Percentiles rank a stretch among this genome's conserved stretches.
Evolutionary conservation across 2,888 invertebrate species (phyloP).

Genomic region (Poecilobothrus nobilitatus): DNA sequence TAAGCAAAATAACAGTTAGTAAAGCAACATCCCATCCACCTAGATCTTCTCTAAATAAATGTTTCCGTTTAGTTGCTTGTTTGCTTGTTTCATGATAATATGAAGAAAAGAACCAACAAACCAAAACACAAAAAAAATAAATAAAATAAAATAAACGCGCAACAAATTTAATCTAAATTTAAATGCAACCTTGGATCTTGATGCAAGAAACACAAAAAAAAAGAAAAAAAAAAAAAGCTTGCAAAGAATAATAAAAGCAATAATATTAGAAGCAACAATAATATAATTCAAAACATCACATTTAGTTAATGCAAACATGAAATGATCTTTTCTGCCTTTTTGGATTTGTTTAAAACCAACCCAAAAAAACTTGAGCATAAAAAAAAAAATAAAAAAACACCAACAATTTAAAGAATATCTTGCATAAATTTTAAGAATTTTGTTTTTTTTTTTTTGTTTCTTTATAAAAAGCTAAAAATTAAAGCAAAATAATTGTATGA

Average conservation of each 20-base stretch:
- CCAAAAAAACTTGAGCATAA: neutral
- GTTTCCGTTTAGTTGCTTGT: neutral
- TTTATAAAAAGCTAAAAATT: neutral
- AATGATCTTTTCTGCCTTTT: neutral
- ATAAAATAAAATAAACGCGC: neutral
- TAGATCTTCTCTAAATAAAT: slow-evolving; percentile 6
- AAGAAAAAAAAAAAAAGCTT: neutral
- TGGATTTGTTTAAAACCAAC: neutral
- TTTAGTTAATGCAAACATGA: neutral
- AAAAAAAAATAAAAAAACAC: neutral
- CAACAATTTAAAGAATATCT: neutral
- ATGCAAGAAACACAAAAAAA: neutral
- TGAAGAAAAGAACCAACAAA: neutral
- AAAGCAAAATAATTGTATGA: neutral
- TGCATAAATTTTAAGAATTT: neutral
- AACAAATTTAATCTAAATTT: neutral
- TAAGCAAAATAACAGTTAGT: neutral
- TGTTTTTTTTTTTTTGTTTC: neutral
- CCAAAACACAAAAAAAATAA: neutral
- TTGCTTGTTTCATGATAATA: neutral
- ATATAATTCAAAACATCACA: no score
- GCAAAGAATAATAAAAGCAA: neutral
- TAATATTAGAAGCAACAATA: no score
- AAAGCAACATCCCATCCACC: neutral
- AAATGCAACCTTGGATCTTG: slow-evolving; percentile 4